Evolutionary conservation across 2,888 invertebrate species (phyloP), one percentile per base, ranked within the genome.

Genomic region (Eurytoma adleriae): DNA sequence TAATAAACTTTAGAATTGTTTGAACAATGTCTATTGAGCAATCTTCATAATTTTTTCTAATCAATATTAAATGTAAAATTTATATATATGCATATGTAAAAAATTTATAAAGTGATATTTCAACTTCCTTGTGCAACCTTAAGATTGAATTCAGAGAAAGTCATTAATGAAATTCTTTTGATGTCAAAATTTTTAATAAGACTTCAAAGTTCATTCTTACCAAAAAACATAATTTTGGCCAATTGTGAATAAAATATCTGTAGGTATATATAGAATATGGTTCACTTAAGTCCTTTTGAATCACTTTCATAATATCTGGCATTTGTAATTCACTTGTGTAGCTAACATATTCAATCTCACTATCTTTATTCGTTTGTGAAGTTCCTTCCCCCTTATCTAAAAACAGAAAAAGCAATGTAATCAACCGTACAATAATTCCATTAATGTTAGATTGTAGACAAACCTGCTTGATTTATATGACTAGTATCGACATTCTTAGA

Each of bases 221-320:
- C 93, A 99, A 92, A 92, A 98, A 98, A 92, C 99, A 99, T 85
- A 99, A 93, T 92, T 99, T 97, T 91, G 99, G 99, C 99, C 99
- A 99, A 92, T 99, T 99, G 91, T 99, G 98, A 91, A 99, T 99
- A 93, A 99, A 99, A 93, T 99, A 99, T 92, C 99, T 95, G 93
- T 99, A 99, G 50, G 99, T 99, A 92, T 99, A 99, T 93, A 99
- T 99, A 85, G 99, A 99, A 93, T 99, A 99, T 57, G 99, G 99
- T 94, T 99, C 99, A 81, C 99, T 99, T 86, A 99, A 94, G 93
- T 99, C 99, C 91, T 98, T 98, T 91, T 99, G 98, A 91, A 99
- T 99, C 89, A 99, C 95, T 92, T 96, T 95, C 98, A 99, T 99
- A 86, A 99, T 99, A 92, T 98, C 97, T 87, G 98, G 97, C 98